Conservation (phyloP, 2,888 invertebrate genomes). For the Plemyria rubiginata region DNA sequence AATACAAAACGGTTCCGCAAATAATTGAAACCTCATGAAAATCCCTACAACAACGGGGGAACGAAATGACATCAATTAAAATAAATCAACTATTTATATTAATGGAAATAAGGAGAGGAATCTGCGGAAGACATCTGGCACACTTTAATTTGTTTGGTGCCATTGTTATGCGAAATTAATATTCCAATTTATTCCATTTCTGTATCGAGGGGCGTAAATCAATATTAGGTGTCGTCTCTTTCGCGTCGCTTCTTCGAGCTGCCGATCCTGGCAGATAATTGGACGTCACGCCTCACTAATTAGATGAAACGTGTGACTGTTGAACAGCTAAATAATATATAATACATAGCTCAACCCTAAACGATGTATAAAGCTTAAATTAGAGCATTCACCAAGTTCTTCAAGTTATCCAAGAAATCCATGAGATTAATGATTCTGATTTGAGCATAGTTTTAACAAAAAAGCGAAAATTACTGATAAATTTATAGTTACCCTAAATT, state of each 20-base stretch:
- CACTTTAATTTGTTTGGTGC: conserved; percentile 81
- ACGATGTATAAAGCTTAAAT: too few relatives aligned
- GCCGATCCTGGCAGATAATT: conserved; percentile 56
- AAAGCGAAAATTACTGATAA: too few relatives aligned
- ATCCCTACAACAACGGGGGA: conserved; percentile 43
- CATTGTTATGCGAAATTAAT: conserved; percentile 84
- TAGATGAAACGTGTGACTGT: conserved; percentile 51
- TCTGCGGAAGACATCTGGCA: conserved; percentile 80
- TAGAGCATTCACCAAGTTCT: too few relatives aligned
- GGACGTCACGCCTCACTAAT: conserved; percentile 61
- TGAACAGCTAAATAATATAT: conserved; percentile 27
- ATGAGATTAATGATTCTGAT: too few relatives aligned
- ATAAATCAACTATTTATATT: conserved; percentile 70
- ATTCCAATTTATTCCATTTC: conserved; percentile 84
- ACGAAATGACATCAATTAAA: conserved; percentile 58
- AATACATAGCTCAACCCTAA: neutral
- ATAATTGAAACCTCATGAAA: conserved; percentile 39
- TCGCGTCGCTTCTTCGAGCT: conserved; percentile 55
- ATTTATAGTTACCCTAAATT: too few relatives aligned
- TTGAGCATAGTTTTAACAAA: too few relatives aligned
- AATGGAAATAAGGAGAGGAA: conserved; percentile 66
- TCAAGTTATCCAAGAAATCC: too few relatives aligned
- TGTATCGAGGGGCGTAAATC: conserved; percentile 79
- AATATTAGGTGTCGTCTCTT: conserved; percentile 75
- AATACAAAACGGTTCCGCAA: conserved; percentile 15